Conservation (phyloP, 2,113 vertebrate species). For the Leucoraja erinaceus region DNA sequence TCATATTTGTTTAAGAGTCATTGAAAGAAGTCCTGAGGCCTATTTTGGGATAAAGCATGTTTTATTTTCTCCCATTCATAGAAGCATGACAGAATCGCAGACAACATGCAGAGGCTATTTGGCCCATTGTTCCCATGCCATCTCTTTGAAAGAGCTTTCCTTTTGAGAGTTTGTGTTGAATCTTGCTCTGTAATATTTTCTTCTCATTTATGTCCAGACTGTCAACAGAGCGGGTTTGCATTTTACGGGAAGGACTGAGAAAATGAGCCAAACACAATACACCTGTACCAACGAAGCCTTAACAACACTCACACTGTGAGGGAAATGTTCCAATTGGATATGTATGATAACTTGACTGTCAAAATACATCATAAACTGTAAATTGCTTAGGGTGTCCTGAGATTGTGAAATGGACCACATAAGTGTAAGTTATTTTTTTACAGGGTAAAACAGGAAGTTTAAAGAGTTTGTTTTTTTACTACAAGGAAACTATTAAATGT, state of each 20-base stretch:
- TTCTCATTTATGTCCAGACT: background rate
- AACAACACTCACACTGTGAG: background rate
- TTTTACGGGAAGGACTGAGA: background rate
- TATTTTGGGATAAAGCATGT: background rate
- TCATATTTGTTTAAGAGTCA: slow-evolving; percentile 2
- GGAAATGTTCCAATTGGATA: too few relatives aligned
- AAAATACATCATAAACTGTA: too few relatives aligned
- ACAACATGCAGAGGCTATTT: background rate
- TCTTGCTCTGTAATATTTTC: background rate
- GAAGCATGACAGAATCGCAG: background rate
- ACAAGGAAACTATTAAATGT: background rate
- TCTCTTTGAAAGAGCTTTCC: background rate
- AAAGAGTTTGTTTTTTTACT: background rate
- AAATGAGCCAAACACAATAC: background rate
- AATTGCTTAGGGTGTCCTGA: too few relatives aligned
- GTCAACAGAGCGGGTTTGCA: background rate
- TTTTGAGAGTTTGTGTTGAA: background rate
- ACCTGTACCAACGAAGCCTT: background rate
- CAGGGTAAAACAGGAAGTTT: background rate
- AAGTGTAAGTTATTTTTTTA: too few relatives aligned
- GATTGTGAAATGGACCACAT: too few relatives aligned
- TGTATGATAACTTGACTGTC: too few relatives aligned
- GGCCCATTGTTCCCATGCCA: background rate
- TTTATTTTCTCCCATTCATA: background rate
- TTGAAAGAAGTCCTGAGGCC: background rate